These are phyloP conservation scores for Mormyrus proboscirostris DNA, from an alignment of 2,797 vertebrate genomes.

Conservation along the genomic window DNA sequence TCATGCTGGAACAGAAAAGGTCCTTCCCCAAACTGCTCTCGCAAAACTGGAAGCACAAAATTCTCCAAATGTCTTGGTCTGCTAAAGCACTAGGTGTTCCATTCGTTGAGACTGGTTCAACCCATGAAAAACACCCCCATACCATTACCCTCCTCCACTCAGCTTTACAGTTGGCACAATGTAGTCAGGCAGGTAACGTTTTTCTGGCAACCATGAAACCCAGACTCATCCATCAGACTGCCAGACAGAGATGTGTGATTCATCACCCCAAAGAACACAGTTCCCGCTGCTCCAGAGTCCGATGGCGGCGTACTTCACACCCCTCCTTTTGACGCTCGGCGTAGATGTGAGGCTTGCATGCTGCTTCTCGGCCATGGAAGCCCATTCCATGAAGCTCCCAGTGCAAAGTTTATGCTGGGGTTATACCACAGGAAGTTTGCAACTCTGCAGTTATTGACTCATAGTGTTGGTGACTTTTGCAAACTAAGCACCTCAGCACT, in stretches of 20 bases:
- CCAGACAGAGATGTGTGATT: not conserved
- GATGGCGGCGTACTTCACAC: not conserved
- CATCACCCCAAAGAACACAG: not conserved
- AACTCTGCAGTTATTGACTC: not conserved
- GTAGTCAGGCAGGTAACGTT: not conserved
- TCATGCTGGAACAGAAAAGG: not conserved
- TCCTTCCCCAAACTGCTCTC: not conserved
- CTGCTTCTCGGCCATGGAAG: not conserved
- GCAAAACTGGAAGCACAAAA: not conserved
- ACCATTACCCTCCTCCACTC: not conserved
- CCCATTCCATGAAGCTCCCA: not conserved
- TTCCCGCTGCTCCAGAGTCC: not conserved
- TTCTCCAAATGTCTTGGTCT: not conserved
- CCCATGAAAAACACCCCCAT: not conserved
- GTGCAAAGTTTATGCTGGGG: not conserved
- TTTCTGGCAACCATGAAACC: not conserved
- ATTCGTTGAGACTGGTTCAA: not conserved
- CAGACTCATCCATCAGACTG: not conserved
- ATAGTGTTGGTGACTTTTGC: not conserved
- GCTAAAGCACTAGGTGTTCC: not conserved
- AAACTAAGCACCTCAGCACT: not conserved
- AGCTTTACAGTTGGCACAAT: not conserved
- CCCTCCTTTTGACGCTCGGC: not conserved
- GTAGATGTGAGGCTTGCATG: not conserved
- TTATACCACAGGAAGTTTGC: not conserved